Evolutionary conservation across 1,140 invertebrate genomes (phyloP), one percentile per base, ranked within the genome.

Genomic region (Camponotus vicinus): DNA sequence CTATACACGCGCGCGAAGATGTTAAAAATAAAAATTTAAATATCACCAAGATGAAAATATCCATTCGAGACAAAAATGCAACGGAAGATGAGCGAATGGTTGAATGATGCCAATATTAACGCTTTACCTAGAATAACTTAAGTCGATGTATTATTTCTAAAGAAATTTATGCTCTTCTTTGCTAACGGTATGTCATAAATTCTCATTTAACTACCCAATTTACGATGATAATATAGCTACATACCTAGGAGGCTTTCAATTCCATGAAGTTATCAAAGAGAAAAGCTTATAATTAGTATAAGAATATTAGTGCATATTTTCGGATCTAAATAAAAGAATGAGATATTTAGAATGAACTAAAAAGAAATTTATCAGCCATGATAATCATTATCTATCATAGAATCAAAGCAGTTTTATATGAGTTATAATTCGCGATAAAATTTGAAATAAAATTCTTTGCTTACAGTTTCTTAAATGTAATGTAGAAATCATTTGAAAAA

Each of bases 81-180:
- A 66, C 57, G 34, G 2, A 57, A 40, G 64, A 15, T 77, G 9
- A 77, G 27, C 61, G 21, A 42, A 32, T 70, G 49, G 21, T 80
- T 70, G 49, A 80, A 42, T 79, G 21, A 40, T 45, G 77, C 45
- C 55, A 69, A 80, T 80, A 45, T 70, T 70, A 49, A 80, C 78
- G 45, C 64, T 64, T 78, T 78, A 18, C 42, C 34, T 40, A 21
- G 45, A 67, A 9, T 69, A 37, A 55, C 13, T 32, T 49, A 59
- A 21, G 21, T 40, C 57, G 64, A 70, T 52, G 49, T 37, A 49
- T 45, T 37, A 66, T 79, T 79, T 79, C 2, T 21, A 70, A 80
- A 70, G 45, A 69, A 80, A 66, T 13, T 70, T 69, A 69, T n/a
- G 63, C n/a, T 79, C n/a, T 37, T 69, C 6, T 37, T 78, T n/a